Conservation (phyloP, 2,888 invertebrate genomes). For the Dugesia japonica region DNA sequence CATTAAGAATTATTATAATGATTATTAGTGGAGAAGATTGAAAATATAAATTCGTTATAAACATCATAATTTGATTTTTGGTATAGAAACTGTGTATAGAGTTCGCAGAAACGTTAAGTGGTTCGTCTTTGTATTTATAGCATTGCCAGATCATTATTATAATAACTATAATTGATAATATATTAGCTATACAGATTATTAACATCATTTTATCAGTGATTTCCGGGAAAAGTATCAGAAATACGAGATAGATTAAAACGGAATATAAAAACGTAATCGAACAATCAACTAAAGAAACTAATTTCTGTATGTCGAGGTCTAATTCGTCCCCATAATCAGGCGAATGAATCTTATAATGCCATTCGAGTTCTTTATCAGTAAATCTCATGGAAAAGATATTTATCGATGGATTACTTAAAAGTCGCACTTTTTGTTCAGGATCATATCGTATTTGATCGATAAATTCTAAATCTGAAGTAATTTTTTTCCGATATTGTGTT, state of each 20-base stretch:
- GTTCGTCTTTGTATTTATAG: neutral
- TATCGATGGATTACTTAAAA: neutral
- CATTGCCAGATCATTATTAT: neutral
- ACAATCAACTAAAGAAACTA: neutral
- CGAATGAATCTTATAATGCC: neutral
- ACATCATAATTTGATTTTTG: neutral
- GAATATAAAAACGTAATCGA: neutral
- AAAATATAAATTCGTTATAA: neutral
- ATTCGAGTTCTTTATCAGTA: neutral
- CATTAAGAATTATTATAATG: neutral
- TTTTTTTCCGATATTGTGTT: neutral
- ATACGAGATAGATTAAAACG: neutral
- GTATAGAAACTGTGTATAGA: neutral
- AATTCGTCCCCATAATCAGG: too few species aligned
- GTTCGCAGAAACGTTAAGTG: neutral
- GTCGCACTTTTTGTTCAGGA: constrained; percentile 13
- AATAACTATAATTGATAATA: neutral
- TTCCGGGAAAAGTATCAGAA: neutral
- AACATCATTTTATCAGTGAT: neutral
- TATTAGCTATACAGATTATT: neutral
- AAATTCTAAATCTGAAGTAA: neutral
- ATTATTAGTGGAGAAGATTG: neutral
- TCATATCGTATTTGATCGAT: constrained; percentile 6
- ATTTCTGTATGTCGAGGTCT: neutral
- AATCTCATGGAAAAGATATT: neutral